Evolutionary conservation across 2,888 invertebrate genomes (phyloP).

Genomic region (Macaria notata): DNA sequence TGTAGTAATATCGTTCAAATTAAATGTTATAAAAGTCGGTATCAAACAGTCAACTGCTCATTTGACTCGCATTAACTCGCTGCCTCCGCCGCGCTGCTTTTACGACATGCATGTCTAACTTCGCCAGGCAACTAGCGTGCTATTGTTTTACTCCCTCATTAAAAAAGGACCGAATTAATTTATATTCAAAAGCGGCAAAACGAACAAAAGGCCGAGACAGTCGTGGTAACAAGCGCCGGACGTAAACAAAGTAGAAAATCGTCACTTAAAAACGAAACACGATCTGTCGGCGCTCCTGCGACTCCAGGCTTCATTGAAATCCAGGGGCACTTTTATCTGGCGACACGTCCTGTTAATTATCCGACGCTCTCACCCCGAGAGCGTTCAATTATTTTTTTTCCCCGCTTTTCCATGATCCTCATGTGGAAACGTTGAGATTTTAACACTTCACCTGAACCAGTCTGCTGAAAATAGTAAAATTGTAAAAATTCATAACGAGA

Average conservation of each 20-base stretch:
- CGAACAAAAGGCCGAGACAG: slow-evolving; percentile 36
- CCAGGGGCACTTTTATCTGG: slow-evolving; percentile 74
- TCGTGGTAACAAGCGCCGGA: slow-evolving; percentile 54
- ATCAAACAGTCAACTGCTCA: slow-evolving; percentile 14
- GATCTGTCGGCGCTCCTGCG: slow-evolving; percentile 51
- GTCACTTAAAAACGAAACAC: slow-evolving; percentile 66
- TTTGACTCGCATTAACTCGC: slow-evolving; percentile 17
- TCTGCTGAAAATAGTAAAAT: slow-evolving; percentile 69
- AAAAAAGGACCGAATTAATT: slow-evolving; percentile 51
- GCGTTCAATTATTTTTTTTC: slow-evolving; percentile 78
- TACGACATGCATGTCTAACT: slow-evolving; percentile 23
- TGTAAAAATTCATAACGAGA: slow-evolving; percentile 61
- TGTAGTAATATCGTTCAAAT: not conserved
- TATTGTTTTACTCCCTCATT: slow-evolving; percentile 37
- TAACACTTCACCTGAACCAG: slow-evolving; percentile 78
- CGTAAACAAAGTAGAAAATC: slow-evolving; percentile 67
- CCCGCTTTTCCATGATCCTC: slow-evolving; percentile 72
- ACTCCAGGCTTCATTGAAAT: slow-evolving; percentile 69
- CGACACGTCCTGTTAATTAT: slow-evolving; percentile 82
- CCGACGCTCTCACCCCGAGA: slow-evolving; percentile 70
- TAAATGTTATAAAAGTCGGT: slow-evolving; percentile 5
- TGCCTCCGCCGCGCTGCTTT: slow-evolving; percentile 14
- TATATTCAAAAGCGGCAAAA: slow-evolving; percentile 51
- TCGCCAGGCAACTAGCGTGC: slow-evolving; percentile 20
- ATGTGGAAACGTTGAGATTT: slow-evolving; percentile 78